Evolutionary conservation across 2,888 invertebrate genomes (phyloP).

Genomic region (Drosophila mercatorum): DNA sequence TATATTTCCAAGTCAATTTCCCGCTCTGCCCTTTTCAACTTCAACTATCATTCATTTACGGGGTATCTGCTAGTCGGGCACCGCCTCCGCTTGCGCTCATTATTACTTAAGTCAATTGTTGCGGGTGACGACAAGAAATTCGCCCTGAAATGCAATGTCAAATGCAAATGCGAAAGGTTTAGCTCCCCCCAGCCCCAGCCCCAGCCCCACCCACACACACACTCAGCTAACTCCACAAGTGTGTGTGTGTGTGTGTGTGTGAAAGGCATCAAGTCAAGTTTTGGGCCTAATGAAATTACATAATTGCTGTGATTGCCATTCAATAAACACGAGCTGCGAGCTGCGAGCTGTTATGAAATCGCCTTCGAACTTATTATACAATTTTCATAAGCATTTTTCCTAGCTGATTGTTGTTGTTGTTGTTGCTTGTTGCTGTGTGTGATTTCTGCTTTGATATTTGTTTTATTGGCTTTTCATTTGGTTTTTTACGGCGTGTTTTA

Average conservation of each 20-base stretch:
- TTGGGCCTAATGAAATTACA: conserved; percentile 59
- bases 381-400: conserved; percentile 50
- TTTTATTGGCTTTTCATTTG: conserved; percentile 71
- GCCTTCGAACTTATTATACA: conserved; percentile 53
- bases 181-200: neutral
- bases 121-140: conserved; percentile 52
- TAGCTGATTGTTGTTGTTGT: conserved; percentile 10
- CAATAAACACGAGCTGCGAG: conserved; percentile 38
- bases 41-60: neutral
- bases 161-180: conserved; percentile 47
- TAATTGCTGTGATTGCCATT: conserved; percentile 60
- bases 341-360: conserved; percentile 50
- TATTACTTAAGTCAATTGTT: conserved; percentile 61
- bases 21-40: neutral
- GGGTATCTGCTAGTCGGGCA: conserved; percentile 14
- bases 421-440: conserved; percentile 46
- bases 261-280: conserved; percentile 34
- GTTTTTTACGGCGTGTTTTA: conserved; percentile 55
- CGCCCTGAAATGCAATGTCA: conserved; percentile 55
- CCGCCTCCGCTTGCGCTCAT: conserved; percentile 13
- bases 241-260: conserved; percentile 25
- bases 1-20: neutral
- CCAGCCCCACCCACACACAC: neutral
- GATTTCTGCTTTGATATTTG: conserved; percentile 66
- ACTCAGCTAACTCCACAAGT: conserved; percentile 23